Conservation (phyloP, 2,797 vertebrate genomes). For the Anas acuta region DNA sequence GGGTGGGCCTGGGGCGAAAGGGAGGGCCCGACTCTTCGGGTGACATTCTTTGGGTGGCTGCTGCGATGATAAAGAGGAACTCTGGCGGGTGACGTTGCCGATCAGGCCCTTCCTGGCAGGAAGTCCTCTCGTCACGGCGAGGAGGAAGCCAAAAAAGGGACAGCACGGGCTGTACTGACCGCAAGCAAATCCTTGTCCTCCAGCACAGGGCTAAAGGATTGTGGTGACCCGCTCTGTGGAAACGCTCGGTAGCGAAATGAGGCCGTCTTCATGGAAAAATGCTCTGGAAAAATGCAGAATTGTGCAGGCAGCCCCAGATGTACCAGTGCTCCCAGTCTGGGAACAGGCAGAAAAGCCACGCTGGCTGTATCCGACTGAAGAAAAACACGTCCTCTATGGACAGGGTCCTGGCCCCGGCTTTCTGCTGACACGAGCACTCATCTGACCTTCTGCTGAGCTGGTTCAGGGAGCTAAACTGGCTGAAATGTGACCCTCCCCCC, state of each 20-base stretch:
- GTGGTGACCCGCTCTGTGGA: not conserved
- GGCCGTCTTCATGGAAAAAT: not conserved
- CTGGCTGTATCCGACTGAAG: not conserved
- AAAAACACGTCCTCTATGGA: not conserved
- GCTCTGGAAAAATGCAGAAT: not conserved
- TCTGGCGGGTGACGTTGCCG: not conserved
- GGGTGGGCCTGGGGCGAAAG: slow-evolving; percentile 7
- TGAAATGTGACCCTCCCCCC: not conserved
- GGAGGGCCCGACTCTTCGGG: not conserved
- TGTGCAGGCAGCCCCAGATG: not conserved
- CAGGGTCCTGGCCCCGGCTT: not conserved
- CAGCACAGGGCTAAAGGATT: not conserved
- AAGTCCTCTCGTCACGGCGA: not conserved
- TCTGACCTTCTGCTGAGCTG: slow-evolving; percentile 4
- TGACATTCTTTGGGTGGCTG: slow-evolving; percentile 34
- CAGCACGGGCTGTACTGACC: not conserved
- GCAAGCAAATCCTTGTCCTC: not conserved
- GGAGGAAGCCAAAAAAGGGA: not conserved
- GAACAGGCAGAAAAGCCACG: not conserved
- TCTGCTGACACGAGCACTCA: not conserved
- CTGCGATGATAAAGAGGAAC: slow-evolving; percentile 2
- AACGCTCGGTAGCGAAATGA: not conserved
- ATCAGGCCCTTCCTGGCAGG: slow-evolving; percentile 38
- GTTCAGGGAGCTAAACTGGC: slow-evolving; percentile 37
- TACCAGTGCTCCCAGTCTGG: not conserved